Base-by-base conservation (phyloP, 1,140 invertebrate species). In the Lasioglossum baleicum region DNA sequence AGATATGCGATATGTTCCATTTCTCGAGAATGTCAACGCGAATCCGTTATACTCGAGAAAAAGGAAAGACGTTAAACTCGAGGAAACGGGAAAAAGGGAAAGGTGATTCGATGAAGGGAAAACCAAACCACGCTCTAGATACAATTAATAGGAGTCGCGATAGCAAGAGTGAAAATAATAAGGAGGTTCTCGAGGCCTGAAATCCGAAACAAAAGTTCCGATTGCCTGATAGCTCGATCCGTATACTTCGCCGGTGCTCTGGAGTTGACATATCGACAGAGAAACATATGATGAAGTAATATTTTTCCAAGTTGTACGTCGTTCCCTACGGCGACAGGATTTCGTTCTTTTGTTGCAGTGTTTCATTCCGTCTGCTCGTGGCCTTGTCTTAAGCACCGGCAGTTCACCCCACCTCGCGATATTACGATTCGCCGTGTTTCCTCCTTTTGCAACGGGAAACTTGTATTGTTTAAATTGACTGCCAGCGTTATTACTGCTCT, bases 271-370 rank as follows among this genome's bases (percentile, higher is more conserved):
- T 85, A 85, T 85, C 83, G 83, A 85, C 83, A 85, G 83, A 78
- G 83, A 84, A 85, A 85, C 74, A 84, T 81, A 85, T 81, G 83
- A 81, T 81, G 83, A 77, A 84, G 83, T 85, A 85, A 85, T 85
- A 84, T 84, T 84, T 85, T 81, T 63, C 73, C 68, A 68, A 75
- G 72, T 80, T 74, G 71, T 66, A 67, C 40, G 51, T 66, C 64
- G 71, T 75, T 72, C 51, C 71, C 48, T 22, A 68, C 51, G 58
- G 44, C 75, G 75, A 78, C 75, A 71, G 67, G 44, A 56, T 72
- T 75, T 80, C 56, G 13, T 61, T 80, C 64, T 75, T 58, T 61
- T 79, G 60, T 67, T 51, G 6, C 64, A 2, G 48, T 60, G 26
- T 75, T 75, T 67, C 71, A 56, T 68, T 80, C 42, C 64, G 20